These are phyloP conservation scores for Siderastrea siderea DNA, from an alignment of 92 coral and sea anemone genomes.

Conservation along the genomic window DNA sequence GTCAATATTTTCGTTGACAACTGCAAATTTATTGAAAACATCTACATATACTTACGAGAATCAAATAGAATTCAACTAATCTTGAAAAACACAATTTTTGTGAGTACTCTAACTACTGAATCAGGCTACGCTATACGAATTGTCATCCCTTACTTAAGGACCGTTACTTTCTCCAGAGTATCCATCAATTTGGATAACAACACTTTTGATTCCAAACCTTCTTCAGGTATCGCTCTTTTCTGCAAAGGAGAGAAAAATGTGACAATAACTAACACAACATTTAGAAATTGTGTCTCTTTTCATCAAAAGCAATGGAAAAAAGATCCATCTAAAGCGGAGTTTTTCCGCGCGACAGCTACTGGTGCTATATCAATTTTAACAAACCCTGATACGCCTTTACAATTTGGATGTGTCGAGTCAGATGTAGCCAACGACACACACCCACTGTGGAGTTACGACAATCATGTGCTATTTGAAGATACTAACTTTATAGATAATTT, in stretches of 20 bases:
- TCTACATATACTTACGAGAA: not conserved
- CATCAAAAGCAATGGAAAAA: not conserved
- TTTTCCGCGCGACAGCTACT: not conserved
- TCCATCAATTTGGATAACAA: slow-evolving; percentile 6
- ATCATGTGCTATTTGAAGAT: slow-evolving; percentile 43
- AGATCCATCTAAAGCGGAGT: not conserved
- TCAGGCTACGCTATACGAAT: not conserved
- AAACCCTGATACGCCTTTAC: not conserved
- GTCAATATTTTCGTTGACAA: not conserved
- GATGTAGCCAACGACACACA: not conserved
- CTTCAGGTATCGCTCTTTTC: slow-evolving; percentile 11
- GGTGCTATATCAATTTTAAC: slow-evolving; percentile 22
- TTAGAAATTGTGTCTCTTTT: slow-evolving; percentile 1
- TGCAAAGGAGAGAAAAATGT: slow-evolving; percentile 13
- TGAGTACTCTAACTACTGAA: not conserved
- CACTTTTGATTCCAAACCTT: slow-evolving; percentile 9
- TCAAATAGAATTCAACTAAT: not conserved
- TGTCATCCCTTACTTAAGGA: not conserved
- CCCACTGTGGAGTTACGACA: slow-evolving; percentile 49
- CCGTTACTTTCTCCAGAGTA: not conserved
- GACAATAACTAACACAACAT: not conserved
- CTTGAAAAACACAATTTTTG: not conserved
- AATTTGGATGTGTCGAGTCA: slow-evolving; percentile 6
- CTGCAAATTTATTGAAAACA: not conserved
- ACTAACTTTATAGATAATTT: slow-evolving; percentile 15